Conservation (phyloP, 2,797 vertebrate genomes). For the Platyrinchus mystaceus region DNA sequence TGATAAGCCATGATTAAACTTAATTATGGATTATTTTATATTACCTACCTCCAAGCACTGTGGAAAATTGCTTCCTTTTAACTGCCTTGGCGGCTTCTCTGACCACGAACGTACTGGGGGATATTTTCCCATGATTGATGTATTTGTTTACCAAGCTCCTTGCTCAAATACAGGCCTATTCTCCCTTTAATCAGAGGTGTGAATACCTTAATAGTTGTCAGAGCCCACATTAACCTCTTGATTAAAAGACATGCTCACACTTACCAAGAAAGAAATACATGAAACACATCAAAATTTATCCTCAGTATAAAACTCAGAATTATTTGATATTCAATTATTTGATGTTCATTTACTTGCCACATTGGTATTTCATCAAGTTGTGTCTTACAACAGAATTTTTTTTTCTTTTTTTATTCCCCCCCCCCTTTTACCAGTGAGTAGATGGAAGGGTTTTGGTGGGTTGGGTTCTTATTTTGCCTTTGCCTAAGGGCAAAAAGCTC, state of each 20-base stretch:
- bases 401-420: neutral
- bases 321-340: neutral
- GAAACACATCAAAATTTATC: neutral
- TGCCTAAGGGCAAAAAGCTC: conserved; percentile 29
- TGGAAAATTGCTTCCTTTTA: conserved; percentile 71
- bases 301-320: neutral
- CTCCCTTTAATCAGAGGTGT: conserved; percentile 69
- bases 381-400: neutral
- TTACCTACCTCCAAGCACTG: conserved; percentile 61
- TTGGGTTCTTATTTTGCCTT: neutral
- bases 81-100: conserved; percentile 51
- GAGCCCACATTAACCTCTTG: conserved; percentile 37
- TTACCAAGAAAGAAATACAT: neutral
- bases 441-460: neutral
- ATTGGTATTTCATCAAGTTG: neutral
- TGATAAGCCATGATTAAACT: conserved; percentile 60
- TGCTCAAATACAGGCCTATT: conserved; percentile 23
- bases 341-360: neutral
- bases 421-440: neutral
- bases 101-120: conserved; percentile 27
- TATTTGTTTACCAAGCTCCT: conserved; percentile 49
- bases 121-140: conserved; percentile 59
- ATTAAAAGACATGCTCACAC: conserved; percentile 51
- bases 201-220: conserved; percentile 56
- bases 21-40: conserved; percentile 70